Evolutionary conservation across 1,140 invertebrate genomes (phyloP).

Genomic region (Geopemphigus sp.): DNA sequence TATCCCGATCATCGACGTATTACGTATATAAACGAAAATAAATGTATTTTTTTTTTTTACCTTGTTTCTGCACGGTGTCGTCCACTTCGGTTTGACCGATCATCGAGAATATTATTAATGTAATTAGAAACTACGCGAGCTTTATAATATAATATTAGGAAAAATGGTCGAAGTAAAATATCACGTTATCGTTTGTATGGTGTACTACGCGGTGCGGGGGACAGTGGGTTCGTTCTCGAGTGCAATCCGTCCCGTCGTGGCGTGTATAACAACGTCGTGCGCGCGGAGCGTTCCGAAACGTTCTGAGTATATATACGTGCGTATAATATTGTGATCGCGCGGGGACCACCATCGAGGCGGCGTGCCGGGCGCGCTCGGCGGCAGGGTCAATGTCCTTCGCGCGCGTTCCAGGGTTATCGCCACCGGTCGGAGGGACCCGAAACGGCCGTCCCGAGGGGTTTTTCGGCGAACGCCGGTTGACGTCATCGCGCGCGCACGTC

Average conservation of each 20-base stretch:
- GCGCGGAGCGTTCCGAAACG: slow-evolving; percentile 18
- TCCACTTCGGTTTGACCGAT: not conserved
- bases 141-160: too few relatives aligned
- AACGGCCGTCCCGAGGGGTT: slow-evolving; percentile 9
- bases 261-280: slow-evolving; percentile 4
- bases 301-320: not conserved
- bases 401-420: slow-evolving; percentile 42
- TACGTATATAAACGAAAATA: too few relatives aligned
- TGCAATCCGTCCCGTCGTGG: too few relatives aligned
- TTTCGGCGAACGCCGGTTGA: slow-evolving; percentile 13
- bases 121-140: too few relatives aligned
- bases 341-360: not conserved
- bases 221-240: too few relatives aligned
- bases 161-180: too few relatives aligned
- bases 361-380: slow-evolving; percentile 37
- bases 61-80: slow-evolving; percentile 2
- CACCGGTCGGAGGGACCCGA: slow-evolving; percentile 6
- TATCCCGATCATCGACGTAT: too few relatives aligned
- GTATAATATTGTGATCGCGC: not conserved
- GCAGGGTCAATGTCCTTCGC: slow-evolving; percentile 47
- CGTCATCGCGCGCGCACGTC: slow-evolving; percentile 3
- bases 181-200: too few relatives aligned
- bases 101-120: too few relatives aligned
- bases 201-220: too few relatives aligned
- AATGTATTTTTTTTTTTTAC: slow-evolving; percentile 1